These are phyloP conservation scores for Glossosoma conforme DNA, from an alignment of 1,140 invertebrate species.

Conservation along the genomic window DNA sequence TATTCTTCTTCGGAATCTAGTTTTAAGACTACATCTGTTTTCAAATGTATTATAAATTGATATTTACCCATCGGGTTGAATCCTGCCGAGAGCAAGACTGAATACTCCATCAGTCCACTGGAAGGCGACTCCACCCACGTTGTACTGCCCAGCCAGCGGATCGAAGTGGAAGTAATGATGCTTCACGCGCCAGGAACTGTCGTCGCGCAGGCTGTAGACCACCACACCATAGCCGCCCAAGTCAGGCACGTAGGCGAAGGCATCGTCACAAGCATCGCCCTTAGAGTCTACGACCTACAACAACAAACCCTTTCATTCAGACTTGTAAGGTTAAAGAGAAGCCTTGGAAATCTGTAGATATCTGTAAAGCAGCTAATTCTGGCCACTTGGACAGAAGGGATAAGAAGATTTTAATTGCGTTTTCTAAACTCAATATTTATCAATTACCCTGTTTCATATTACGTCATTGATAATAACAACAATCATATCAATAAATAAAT, in stretches of 20 bases:
- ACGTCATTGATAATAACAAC: too few species aligned
- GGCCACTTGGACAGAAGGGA: too few species aligned
- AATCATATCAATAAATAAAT: too few species aligned
- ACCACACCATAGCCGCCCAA: constrained; percentile 67
- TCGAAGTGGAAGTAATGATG: constrained; percentile 81
- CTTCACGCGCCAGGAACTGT: constrained; percentile 69
- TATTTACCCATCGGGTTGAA: constrained; percentile 49
- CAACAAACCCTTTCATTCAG: too few species aligned
- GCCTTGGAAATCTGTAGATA: too few species aligned
- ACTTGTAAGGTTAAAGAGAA: too few species aligned
- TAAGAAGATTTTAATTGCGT: too few species aligned
- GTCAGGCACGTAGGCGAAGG: constrained; percentile 71
- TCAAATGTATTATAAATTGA: background rate
- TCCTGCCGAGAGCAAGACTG: constrained; percentile 58
- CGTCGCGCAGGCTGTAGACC: constrained; percentile 66
- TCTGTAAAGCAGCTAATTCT: too few species aligned
- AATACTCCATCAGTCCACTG: constrained; percentile 76
- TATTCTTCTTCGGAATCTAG: too few species aligned
- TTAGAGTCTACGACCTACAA: constrained; percentile 61
- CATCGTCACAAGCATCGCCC: constrained; percentile 62
- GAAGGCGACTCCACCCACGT: constrained; percentile 66
- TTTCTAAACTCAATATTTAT: too few species aligned
- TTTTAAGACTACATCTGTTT: too few species aligned
- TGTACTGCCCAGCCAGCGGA: constrained; percentile 65
- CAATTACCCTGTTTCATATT: too few species aligned